Percentiles rank a stretch among this genome's conserved stretches.
Conservation (phyloP, 2,797 vertebrate genomes). For the Pelobates cultripes region DNA sequence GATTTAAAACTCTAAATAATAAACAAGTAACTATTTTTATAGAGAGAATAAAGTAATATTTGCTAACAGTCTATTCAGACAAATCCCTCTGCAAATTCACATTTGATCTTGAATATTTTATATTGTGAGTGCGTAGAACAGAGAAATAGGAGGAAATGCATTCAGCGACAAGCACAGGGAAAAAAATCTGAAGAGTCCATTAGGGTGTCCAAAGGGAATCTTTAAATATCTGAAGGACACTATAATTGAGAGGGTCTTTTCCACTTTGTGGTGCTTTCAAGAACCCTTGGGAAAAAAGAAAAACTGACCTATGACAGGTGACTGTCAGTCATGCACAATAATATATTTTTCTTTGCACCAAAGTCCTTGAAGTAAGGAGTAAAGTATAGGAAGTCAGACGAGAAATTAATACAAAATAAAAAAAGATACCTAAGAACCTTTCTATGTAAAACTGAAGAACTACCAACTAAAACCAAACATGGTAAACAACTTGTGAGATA, state of each 20-base stretch:
- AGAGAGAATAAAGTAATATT: constrained; percentile 5
- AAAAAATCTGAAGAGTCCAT: constrained; percentile 48
- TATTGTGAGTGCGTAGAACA: constrained; percentile 32
- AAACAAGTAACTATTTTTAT: not conserved
- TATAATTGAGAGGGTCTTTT: constrained; percentile 47
- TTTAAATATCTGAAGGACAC: constrained; percentile 43
- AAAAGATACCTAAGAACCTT: not conserved
- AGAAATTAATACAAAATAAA: not conserved
- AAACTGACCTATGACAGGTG: constrained; percentile 37
- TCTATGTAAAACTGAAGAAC: not conserved
- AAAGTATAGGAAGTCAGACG: constrained; percentile 6
- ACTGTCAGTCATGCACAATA: constrained; percentile 41
- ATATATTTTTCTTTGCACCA: constrained; percentile 36
- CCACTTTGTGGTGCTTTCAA: constrained; percentile 12
- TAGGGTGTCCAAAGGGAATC: constrained; percentile 37
- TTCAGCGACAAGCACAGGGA: constrained; percentile 13
- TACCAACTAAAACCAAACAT: not conserved
- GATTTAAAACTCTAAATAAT: not conserved
- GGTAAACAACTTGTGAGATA: too few relatives aligned
- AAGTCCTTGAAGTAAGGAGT: constrained; percentile 28
- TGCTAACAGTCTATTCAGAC: constrained; percentile 10
- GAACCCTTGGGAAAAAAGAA: constrained; percentile 12
- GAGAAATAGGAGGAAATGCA: constrained; percentile 12
- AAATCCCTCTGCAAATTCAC: constrained; percentile 40
- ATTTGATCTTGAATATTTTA: constrained; percentile 53